Evolutionary conservation across 2,113 vertebrate genomes (phyloP), one percentile per base, ranked within the genome.

Genomic region (Phainopepla nitens): DNA sequence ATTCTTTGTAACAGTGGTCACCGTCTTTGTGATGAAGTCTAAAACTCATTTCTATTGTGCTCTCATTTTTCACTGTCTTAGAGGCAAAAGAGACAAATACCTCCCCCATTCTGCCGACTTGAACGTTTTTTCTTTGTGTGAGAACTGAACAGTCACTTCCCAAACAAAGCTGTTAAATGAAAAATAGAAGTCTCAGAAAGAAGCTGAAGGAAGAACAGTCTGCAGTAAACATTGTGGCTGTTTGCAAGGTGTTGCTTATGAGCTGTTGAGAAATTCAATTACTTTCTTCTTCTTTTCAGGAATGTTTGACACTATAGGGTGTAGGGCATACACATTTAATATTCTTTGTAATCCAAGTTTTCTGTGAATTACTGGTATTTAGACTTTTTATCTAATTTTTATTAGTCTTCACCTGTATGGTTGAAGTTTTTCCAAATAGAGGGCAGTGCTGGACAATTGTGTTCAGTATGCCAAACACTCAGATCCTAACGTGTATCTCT

Each of bases 261-360:
- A 92, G 25, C 53, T 72, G 45, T 23, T 20, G 61, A 61, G 56
- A 90, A 92, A 90, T 68, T 58, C 8, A 82, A 1, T 85, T 1
- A 18, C 21, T 89, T 58, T 10, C 9, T 73, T 69, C 68, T 65
- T 41, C 11, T 68, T 87, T 90, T 83, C n/a, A 65, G 17, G 33
- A 58, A 24, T 1, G 0, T 10, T 88, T 64, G 47, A 17, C 6
- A 6, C 60, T 39, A 6, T 64, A 39, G 15, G 14, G 8, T 1
- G 8, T 58, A 58, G 22, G 13, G 15, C 7, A 21, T 0, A 1
- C 16, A n/a, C 7, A 8, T 71, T 76, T 79, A 54, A 29, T 7
- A 23, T 64, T 28, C 25, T 87, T 73, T 35, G 17, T 68, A 69
- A 71, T 56, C 5, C 24, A 33, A 47, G 8, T 60, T 83, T 83